A percentile compares a stretch with the other conserved stretches of the same genome.
Conservation (phyloP, 2,888 invertebrate species). For the Catocala fraxini region DNA sequence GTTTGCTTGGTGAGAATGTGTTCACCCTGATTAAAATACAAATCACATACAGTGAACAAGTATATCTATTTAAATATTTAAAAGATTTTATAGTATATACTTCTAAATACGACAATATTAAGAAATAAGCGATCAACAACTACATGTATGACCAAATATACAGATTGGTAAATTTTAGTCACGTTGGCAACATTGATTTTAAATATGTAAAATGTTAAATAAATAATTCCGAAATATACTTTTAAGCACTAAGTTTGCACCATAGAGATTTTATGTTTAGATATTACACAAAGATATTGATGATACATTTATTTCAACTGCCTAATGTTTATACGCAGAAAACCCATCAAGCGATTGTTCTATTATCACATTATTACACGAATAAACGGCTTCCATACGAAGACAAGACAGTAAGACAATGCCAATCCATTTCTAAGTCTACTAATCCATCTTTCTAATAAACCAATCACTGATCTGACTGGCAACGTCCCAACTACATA, state of each 20-base stretch:
- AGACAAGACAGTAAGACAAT: background rate
- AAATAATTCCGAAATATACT: slow-evolving; percentile 1
- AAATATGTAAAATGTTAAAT: slow-evolving; percentile 7
- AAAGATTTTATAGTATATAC: no score
- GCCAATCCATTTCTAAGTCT: background rate
- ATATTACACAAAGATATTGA: background rate
- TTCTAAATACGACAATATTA: no score
- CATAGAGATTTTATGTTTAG: slow-evolving; percentile 13
- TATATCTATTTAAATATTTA: background rate
- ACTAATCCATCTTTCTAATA: background rate
- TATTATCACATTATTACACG: slow-evolving; percentile 6
- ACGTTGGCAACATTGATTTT: slow-evolving; percentile 29
- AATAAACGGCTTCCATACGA: background rate
- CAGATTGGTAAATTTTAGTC: slow-evolving; percentile 7
- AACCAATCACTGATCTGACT: background rate
- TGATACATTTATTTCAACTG: background rate
- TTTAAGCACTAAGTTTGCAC: slow-evolving; percentile 37
- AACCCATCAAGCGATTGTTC: background rate
- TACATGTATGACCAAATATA: slow-evolving; percentile 18
- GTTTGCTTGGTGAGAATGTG: background rate
- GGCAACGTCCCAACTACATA: background rate
- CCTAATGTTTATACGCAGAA: no score
- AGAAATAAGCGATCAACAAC: background rate
- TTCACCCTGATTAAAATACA: slow-evolving; percentile 5
- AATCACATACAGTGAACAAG: slow-evolving; percentile 1